These are phyloP conservation scores for Xenentodon cancila DNA, from an alignment of 2,797 vertebrate genomes.

Conservation along the genomic window DNA sequence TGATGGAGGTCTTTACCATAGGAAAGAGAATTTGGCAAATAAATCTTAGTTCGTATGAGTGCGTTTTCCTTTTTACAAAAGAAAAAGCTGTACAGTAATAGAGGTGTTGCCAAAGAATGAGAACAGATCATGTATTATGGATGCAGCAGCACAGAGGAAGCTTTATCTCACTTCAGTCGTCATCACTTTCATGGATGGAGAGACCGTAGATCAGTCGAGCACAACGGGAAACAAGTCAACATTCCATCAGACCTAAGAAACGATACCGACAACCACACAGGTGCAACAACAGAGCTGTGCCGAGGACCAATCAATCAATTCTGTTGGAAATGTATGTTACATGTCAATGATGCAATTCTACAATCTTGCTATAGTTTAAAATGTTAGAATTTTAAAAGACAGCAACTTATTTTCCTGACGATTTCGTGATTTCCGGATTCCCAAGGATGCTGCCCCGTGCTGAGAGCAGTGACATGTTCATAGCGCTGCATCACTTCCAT, in stretches of 20 bases:
- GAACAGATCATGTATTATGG: slow-evolving; percentile 46
- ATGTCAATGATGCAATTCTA: slow-evolving; percentile 3
- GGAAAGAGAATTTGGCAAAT: slow-evolving; percentile 83
- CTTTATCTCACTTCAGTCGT: slow-evolving; percentile 56
- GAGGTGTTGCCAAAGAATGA: slow-evolving; percentile 57
- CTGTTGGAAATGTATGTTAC: slow-evolving; percentile 7
- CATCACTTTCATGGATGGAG: slow-evolving; percentile 43
- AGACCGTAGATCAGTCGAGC: slow-evolving; percentile 42
- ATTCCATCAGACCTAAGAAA: slow-evolving; percentile 33
- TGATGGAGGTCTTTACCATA: slow-evolving; percentile 81
- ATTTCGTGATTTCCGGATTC: slow-evolving; percentile 16
- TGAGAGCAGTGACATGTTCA: slow-evolving; percentile 23
- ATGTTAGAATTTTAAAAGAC: background rate
- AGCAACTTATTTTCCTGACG: slow-evolving; percentile 10
- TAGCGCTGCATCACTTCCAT: slow-evolving; percentile 32
- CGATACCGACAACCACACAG: slow-evolving; percentile 33
- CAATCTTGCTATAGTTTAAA: background rate
- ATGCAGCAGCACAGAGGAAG: slow-evolving; percentile 47
- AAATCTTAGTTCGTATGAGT: slow-evolving; percentile 66
- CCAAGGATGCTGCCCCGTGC: slow-evolving; percentile 23
- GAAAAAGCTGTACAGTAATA: slow-evolving; percentile 68
- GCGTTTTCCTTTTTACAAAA: slow-evolving; percentile 70
- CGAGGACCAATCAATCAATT: slow-evolving; percentile 44
- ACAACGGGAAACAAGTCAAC: slow-evolving; percentile 47
- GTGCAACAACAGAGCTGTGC: slow-evolving; percentile 63